These are phyloP conservation scores for Eidolon helvum DNA, from an alignment of 2,113 vertebrate species.

Conservation along the genomic window DNA sequence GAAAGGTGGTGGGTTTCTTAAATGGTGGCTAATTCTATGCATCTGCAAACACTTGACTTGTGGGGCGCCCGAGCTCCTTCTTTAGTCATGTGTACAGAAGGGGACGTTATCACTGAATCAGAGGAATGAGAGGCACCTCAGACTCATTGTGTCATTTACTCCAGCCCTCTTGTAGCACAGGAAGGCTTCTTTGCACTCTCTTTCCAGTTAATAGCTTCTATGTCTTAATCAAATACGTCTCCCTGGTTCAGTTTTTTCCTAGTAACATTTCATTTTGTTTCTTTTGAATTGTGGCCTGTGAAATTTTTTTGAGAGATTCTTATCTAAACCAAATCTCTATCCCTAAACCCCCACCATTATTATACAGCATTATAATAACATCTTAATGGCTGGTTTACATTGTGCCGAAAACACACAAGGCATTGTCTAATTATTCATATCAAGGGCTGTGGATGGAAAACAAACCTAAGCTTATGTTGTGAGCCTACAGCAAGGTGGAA, in stretches of 20 bases:
- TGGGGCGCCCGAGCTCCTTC: slow-evolving; percentile 36
- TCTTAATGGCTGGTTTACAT: background rate
- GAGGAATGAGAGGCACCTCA: slow-evolving; percentile 37
- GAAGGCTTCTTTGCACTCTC: background rate
- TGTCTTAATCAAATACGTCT: background rate
- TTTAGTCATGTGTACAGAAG: slow-evolving; percentile 33
- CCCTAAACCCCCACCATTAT: background rate
- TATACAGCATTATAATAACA: background rate
- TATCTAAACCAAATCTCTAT: background rate
- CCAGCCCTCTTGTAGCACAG: background rate
- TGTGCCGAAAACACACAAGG: background rate
- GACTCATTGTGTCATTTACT: background rate
- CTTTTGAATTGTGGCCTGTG: background rate
- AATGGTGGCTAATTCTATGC: slow-evolving; percentile 71
- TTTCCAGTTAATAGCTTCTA: background rate
- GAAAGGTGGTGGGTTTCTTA: slow-evolving; percentile 69
- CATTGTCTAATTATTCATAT: background rate
- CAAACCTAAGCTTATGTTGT: background rate
- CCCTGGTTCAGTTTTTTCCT: background rate
- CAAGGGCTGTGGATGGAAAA: background rate
- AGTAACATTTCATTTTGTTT: background rate
- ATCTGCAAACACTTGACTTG: slow-evolving; percentile 77
- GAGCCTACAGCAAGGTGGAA: background rate
- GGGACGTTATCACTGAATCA: slow-evolving; percentile 35
- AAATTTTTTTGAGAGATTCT: background rate